Evolutionary conservation across 2,888 invertebrate species (phyloP).

Genomic region (Mesochorus sp.): DNA sequence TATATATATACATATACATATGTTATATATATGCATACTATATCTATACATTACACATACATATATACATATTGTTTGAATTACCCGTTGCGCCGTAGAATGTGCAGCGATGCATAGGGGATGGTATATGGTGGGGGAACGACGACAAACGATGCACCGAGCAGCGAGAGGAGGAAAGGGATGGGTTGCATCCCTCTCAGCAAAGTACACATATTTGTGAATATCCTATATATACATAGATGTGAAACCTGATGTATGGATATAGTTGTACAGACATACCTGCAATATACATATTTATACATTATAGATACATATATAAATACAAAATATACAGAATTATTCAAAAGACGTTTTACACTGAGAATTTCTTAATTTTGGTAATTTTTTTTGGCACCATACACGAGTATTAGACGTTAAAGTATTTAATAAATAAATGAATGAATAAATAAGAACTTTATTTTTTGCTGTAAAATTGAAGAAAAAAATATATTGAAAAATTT

Average conservation of each 20-base stretch:
- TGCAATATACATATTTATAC: background rate
- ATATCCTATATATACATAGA: slow-evolving; percentile 24
- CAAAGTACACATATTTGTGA: slow-evolving; percentile 55
- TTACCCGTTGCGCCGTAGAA: slow-evolving; percentile 23
- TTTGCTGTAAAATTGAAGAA: too few relatives aligned
- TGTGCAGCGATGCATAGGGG: slow-evolving; percentile 8
- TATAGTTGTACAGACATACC: slow-evolving; percentile 16
- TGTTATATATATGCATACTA: too few relatives aligned
- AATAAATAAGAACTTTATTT: too few relatives aligned
- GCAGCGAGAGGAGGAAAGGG: background rate
- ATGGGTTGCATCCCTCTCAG: background rate
- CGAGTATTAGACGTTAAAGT: too few relatives aligned
- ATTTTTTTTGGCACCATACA: too few relatives aligned
- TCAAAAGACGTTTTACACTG: too few relatives aligned
- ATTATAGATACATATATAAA: slow-evolving; percentile 2
- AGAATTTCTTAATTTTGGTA: too few relatives aligned
- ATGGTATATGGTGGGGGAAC: background rate
- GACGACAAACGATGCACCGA: slow-evolving; percentile 37
- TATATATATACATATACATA: too few relatives aligned
- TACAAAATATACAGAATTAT: too few relatives aligned
- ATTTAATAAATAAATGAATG: too few relatives aligned
- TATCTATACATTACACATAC: slow-evolving; percentile 27
- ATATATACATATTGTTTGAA: slow-evolving; percentile 48
- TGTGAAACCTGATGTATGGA: background rate
- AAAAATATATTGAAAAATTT: too few relatives aligned